Conservation (phyloP, 2,797 vertebrate genomes). For the Scolopax rusticola region DNA sequence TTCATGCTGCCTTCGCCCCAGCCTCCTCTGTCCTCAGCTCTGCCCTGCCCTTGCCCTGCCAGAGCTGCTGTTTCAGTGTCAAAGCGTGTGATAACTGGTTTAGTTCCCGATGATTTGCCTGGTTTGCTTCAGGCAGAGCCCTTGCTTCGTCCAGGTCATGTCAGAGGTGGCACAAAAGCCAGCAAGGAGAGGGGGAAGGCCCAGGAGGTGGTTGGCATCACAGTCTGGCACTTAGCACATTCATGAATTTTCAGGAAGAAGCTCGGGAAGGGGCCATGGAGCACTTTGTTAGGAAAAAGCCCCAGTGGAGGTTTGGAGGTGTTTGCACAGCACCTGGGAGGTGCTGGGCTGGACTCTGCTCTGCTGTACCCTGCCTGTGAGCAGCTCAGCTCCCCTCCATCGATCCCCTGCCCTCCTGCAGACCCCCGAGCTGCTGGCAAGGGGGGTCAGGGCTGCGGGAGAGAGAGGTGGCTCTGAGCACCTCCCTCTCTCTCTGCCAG, state of each 20-base stretch:
- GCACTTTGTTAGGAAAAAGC: not conserved
- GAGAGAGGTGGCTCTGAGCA: not conserved
- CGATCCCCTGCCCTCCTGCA: not conserved
- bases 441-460: not conserved
- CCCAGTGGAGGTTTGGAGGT: not conserved
- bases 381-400: not conserved
- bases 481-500: not conserved
- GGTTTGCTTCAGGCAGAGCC: not conserved
- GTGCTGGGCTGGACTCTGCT: not conserved
- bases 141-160: not conserved
- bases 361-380: not conserved
- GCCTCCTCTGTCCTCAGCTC: not conserved
- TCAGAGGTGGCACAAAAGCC: not conserved
- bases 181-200: not conserved
- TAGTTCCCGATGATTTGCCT: not conserved
- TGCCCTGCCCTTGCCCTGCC: not conserved
- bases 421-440: fast-evolving
- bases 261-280: not conserved
- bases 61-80: not conserved
- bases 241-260: not conserved
- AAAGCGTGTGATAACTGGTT: not conserved
- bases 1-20: not conserved
- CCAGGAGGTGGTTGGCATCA: not conserved
- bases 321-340: not conserved
- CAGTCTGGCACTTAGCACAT: not conserved